Evolutionary conservation across 2,797 vertebrate genomes (phyloP).

Genomic region (Netta rufina): DNA sequence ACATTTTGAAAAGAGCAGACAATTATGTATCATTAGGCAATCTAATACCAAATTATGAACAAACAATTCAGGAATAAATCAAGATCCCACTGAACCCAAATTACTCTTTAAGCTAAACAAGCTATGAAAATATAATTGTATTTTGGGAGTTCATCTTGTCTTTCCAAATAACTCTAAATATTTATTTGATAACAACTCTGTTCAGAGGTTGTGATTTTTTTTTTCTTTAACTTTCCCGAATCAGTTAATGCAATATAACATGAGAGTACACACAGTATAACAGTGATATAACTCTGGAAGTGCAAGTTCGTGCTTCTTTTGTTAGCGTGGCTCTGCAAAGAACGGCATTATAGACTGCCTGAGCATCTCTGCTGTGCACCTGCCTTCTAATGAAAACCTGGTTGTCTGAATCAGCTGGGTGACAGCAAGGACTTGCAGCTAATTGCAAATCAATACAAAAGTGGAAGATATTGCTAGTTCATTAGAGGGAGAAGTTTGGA

Average conservation of each 20-base stretch:
- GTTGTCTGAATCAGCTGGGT: neutral
- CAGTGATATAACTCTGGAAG: neutral
- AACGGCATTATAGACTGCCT: neutral
- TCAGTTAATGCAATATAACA: neutral
- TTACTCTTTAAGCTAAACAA: conserved; percentile 23
- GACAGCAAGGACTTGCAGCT: neutral
- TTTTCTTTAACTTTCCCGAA: neutral
- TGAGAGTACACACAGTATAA: neutral
- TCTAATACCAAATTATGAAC: conserved; percentile 33
- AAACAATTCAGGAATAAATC: conserved; percentile 47
- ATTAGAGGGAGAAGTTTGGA: neutral
- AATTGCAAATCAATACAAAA: conserved; percentile 3
- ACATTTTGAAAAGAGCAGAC: neutral
- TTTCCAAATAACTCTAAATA: neutral
- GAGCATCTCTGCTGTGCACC: neutral
- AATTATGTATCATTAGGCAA: neutral
- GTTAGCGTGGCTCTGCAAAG: neutral
- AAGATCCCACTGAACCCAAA: conserved; percentile 22
- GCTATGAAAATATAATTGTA: conserved; percentile 24
- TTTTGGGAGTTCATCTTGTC: neutral
- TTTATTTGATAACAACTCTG: neutral
- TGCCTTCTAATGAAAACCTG: neutral
- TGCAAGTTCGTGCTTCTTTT: neutral
- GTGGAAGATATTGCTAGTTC: neutral
- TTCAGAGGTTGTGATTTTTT: neutral